Conservation (phyloP, 2,888 invertebrate species). For the Rotaria macrura region DNA sequence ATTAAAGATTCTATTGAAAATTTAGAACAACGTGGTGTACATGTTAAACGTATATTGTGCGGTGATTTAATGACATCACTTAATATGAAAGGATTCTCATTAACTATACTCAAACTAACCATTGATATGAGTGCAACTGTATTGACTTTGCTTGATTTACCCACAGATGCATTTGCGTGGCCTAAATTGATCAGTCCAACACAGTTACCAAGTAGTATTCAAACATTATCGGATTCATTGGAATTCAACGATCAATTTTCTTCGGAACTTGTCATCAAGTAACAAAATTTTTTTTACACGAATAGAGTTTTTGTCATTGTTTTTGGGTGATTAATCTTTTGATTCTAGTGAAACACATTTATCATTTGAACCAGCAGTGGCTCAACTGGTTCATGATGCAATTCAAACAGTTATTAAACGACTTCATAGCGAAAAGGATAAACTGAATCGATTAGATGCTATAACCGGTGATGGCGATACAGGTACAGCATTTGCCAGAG, state of each 20-base stretch:
- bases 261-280: not conserved
- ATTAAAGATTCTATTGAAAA: constrained; percentile 59
- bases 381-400: not conserved
- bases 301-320: no score
- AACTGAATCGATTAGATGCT: constrained; percentile 59
- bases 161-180: constrained; percentile 58
- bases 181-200: constrained; percentile 47
- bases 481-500: constrained; percentile 59
- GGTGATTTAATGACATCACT: constrained; percentile 63
- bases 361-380: not conserved
- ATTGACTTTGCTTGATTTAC: constrained; percentile 50
- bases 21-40: constrained; percentile 48
- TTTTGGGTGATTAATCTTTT: no score
- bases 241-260: not conserved
- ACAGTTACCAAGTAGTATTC: not conserved
- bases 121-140: constrained; percentile 22
- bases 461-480: constrained; percentile 67
- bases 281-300: not conserved
- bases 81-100: constrained; percentile 66
- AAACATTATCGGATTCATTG: not conserved
- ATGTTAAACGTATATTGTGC: constrained; percentile 55
- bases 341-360: not conserved
- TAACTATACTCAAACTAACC: constrained; percentile 55
- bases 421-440: constrained; percentile 57
- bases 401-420: constrained; percentile 48